Conservation (phyloP, 1,140 invertebrate genomes). For the Radopholus similis region DNA sequence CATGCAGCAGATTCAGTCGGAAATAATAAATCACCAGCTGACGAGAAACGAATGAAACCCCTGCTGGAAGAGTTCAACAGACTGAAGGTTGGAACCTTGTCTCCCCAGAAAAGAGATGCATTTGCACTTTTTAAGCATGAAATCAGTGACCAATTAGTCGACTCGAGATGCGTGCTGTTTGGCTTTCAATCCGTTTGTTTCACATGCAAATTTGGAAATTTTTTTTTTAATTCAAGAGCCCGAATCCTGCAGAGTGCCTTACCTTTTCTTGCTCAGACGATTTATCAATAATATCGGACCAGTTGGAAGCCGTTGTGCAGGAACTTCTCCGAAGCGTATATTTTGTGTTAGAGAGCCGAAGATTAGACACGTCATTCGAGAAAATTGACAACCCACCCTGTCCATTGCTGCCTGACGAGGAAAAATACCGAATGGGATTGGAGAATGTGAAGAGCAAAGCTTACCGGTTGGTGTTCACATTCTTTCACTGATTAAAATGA, state of each 20-base stretch:
- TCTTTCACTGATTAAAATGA: not conserved
- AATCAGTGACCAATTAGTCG: conserved; percentile 33
- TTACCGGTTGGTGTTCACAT: conserved; percentile 30
- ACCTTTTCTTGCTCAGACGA: conserved; percentile 34
- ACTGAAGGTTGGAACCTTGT: not conserved
- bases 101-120: not conserved
- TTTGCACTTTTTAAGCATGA: conserved; percentile 24
- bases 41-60: not conserved
- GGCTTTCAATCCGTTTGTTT: conserved; percentile 32
- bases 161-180: conserved; percentile 46
- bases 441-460: conserved; percentile 52
- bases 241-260: conserved; percentile 26
- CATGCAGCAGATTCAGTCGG: not conserved
- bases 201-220: not conserved
- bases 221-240: conserved; percentile 13
- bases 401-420: conserved; percentile 51
- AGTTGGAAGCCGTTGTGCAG: conserved; percentile 46
- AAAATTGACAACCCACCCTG: conserved; percentile 44
- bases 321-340: conserved; percentile 54
- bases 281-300: conserved; percentile 19
- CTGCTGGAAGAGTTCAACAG: not conserved
- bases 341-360: conserved; percentile 48
- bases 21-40: not conserved
- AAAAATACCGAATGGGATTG: conserved; percentile 49
- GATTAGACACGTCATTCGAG: conserved; percentile 51